A percentile compares a stretch with the other conserved stretches of the same genome.
These are phyloP conservation scores for Coendou prehensilis DNA, from an alignment of 2,797 vertebrate species.

Conservation along the genomic window DNA sequence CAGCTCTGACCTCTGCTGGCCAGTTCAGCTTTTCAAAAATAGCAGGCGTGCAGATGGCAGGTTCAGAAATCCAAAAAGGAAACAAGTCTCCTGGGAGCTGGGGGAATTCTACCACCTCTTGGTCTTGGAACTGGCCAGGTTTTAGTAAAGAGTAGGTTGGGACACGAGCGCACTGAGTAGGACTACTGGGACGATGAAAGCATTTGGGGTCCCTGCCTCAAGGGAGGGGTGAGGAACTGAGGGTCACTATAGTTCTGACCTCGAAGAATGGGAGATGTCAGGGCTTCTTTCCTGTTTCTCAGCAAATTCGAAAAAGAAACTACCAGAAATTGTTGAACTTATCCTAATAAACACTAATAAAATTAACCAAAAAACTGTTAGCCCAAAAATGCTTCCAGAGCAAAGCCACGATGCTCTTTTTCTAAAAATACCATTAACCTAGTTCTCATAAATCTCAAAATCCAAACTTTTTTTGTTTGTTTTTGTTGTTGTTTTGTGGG, in stretches of 20 bases:
- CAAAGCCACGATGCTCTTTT: neutral
- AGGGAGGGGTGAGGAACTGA: neutral
- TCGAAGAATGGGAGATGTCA: neutral
- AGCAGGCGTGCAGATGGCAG: conserved; percentile 11
- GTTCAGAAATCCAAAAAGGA: conserved; percentile 20
- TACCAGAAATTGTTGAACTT: neutral
- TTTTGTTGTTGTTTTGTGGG: neutral
- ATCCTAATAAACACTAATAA: conserved; percentile 37
- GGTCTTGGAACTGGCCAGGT: conserved; percentile 18
- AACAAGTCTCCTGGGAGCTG: neutral
- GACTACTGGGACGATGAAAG: neutral
- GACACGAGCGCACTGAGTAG: neutral
- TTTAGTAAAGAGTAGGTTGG: conserved; percentile 47
- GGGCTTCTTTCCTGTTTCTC: neutral
- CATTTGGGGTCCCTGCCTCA: neutral
- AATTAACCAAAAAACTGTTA: conserved; percentile 45
- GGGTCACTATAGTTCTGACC: neutral
- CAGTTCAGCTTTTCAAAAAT: conserved; percentile 56
- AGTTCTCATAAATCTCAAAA: conserved; percentile 66
- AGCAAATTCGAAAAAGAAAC: conserved; percentile 28
- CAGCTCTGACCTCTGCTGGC: neutral
- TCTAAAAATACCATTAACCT: conserved; percentile 67
- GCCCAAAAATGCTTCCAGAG: conserved; percentile 34
- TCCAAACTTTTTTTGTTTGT: neutral
- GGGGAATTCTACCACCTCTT: neutral